A percentile compares a stretch with the other conserved stretches of the same genome.
These are phyloP conservation scores for Sebastes steindachneri DNA, from an alignment of 2,797 vertebrate genomes.

Conservation along the genomic window DNA sequence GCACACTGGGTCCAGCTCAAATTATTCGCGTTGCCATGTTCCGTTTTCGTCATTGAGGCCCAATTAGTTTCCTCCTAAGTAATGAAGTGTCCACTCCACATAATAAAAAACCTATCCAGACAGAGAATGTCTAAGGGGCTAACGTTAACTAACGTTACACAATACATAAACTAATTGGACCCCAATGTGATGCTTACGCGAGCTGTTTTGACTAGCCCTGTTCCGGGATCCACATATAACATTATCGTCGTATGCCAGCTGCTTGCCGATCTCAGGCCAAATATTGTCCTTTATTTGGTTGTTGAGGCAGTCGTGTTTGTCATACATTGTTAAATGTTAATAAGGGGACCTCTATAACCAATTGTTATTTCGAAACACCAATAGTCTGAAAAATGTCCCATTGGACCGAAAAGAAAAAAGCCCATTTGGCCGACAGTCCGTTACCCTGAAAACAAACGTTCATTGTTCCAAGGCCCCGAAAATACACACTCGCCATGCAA, in stretches of 20 bases:
- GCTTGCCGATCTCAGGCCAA: neutral
- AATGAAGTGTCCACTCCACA: too few relatives aligned
- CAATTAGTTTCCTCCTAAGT: too few relatives aligned
- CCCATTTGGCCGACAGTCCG: neutral
- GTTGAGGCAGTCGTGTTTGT: neutral
- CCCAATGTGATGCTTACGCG: neutral
- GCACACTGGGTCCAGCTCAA: too few relatives aligned
- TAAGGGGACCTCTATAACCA: too few relatives aligned
- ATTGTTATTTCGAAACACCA: neutral
- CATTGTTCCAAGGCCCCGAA: neutral
- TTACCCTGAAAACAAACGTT: neutral
- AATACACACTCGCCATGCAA: neutral
- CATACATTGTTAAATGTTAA: neutral
- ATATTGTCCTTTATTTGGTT: neutral
- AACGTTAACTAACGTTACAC: too few relatives aligned
- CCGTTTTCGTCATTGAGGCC: neutral
- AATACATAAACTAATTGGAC: neutral
- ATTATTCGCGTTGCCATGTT: rapidly evolving
- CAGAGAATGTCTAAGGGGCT: neutral
- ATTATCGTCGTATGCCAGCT: neutral
- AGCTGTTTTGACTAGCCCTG: neutral
- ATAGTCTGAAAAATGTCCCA: neutral
- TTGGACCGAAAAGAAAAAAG: neutral
- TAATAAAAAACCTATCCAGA: too few relatives aligned
- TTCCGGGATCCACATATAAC: neutral